These are phyloP conservation scores for Pogonognathellus flavescens DNA, from an alignment of 1,140 invertebrate genomes.

Conservation along the genomic window DNA sequence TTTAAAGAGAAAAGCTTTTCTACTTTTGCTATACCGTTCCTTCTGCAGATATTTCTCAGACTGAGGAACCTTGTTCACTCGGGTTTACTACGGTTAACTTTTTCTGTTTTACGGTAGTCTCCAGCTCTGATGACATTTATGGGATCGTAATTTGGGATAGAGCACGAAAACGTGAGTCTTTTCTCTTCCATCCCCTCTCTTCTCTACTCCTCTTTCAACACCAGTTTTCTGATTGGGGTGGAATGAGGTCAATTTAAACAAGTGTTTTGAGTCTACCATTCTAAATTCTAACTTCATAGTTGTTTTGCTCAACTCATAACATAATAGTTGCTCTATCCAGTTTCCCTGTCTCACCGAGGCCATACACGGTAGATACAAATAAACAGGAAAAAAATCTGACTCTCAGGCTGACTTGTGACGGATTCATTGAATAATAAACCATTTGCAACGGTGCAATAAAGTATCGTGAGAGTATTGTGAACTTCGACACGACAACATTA, in stretches of 20 bases:
- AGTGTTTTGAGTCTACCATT: conserved; percentile 38
- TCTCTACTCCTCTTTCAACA: conserved; percentile 7
- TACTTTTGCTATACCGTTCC: not conserved
- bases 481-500: too few relatives aligned
- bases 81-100: not conserved
- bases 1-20: conserved; percentile 14
- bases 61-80: not conserved
- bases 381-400: too few relatives aligned
- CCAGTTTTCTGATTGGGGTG: conserved; percentile 43
- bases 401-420: too few relatives aligned
- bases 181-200: conserved; percentile 16
- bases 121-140: conserved; percentile 36
- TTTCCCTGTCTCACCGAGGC: too few relatives aligned
- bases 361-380: too few relatives aligned
- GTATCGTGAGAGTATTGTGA: too few relatives aligned
- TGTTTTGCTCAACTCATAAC: too few relatives aligned
- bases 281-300: conserved; percentile 30
- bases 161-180: conserved; percentile 43
- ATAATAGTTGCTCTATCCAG: not conserved
- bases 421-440: too few relatives aligned
- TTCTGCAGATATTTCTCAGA: not conserved
- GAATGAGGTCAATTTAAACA: conserved; percentile 48
- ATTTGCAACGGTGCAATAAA: too few relatives aligned
- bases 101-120: not conserved
- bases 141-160: conserved; percentile 37